A percentile compares a stretch with the other conserved stretches of the same genome.
These are phyloP conservation scores for Drosophila meridiana DNA, from an alignment of 2,888 invertebrate genomes.

Conservation along the genomic window DNA sequence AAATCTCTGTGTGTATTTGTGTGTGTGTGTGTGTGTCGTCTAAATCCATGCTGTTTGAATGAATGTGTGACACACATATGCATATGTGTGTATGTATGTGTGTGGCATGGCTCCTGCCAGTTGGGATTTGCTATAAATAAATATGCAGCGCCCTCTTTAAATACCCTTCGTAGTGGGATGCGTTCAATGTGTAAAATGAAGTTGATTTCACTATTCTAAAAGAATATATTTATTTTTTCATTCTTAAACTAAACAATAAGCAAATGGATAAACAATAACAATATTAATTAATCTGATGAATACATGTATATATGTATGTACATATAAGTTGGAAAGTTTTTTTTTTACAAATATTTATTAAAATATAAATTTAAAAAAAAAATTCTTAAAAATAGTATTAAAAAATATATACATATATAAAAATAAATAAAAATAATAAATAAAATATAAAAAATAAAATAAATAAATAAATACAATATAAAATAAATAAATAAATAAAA, in stretches of 20 bases:
- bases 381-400: too few relatives aligned
- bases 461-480: neutral
- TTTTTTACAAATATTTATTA: too few relatives aligned
- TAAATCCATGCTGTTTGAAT: slow-evolving; percentile 38
- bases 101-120: slow-evolving; percentile 52
- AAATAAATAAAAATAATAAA: too few relatives aligned
- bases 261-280: too few relatives aligned
- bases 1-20: neutral
- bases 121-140: slow-evolving; percentile 59
- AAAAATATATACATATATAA: too few relatives aligned
- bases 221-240: too few relatives aligned
- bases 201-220: neutral
- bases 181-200: neutral
- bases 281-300: too few relatives aligned
- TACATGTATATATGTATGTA: too few relatives aligned
- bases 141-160: slow-evolving; percentile 53
- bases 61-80: slow-evolving; percentile 6
- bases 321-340: too few relatives aligned
- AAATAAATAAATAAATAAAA: neutral
- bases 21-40: slow-evolving; percentile 6
- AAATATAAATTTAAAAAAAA: too few relatives aligned
- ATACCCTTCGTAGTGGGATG: slow-evolving; percentile 27
- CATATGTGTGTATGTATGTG: neutral
- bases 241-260: too few relatives aligned
- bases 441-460: too few relatives aligned